Base-by-base conservation (phyloP, 2,888 invertebrate genomes). In the Catonia carolina region DNA sequence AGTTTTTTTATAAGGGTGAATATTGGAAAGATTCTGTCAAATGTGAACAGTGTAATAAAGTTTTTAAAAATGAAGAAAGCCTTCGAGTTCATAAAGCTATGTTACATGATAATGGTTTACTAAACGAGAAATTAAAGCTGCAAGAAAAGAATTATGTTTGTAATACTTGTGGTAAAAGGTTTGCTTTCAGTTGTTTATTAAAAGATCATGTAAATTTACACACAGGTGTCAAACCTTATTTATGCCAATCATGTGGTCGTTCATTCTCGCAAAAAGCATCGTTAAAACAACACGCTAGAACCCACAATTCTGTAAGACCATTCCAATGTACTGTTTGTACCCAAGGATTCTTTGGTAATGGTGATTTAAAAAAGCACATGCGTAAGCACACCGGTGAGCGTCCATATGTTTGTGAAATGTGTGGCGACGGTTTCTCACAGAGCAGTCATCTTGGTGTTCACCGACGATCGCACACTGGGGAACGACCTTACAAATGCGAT, bases 371-470 rank as follows among this genome's bases (percentile, higher is more conserved):
- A 12, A 62, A 62, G 49, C 62, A 62, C 52, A 37, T 55, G 33
- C 33, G 62, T 8, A 62, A 50, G 45, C 62, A 62, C 18, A 62
- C 62, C 2, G 60, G 60, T 5, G 62, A 62, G 20, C 36, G 60
- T n/a, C 62, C 62, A 3, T 62, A 56, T 35, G 53, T 60, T 15
- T 62, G 62, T 48, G 60, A 62, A 22, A 51, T 62, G 20, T 62
- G 62, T 50, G 59, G 59, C 2, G 61, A 59, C 39, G 58, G 58
- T 14, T 62, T 61, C 53, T 56, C 58, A 10, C 62, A 61, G 15
- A 62, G 59, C 47, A 58, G 55, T 33, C 62, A 62, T 35, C 48
- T 62, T 15, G 51, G 36, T 14, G 61, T 59, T 8, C 62, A 62
- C 35, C 56, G 57, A 12, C 57, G 60, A 15, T 55, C 59, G 6